Conservation (phyloP, 37 sponge, comb jelly and placozoan genomes). For the Geodia barretti region DNA sequence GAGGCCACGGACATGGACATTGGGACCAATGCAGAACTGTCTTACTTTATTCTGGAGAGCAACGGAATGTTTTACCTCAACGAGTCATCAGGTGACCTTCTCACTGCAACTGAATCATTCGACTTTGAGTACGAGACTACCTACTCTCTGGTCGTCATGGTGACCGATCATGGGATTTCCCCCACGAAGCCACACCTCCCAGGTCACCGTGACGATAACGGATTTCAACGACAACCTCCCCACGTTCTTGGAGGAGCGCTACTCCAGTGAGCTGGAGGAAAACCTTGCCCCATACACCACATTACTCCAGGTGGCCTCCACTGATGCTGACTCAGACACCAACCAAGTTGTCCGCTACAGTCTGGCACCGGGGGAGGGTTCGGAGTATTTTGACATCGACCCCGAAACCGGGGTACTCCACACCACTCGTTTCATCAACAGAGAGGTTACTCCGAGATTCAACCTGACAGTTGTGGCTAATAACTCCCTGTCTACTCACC, state of each 20-base stretch:
- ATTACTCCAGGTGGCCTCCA: conserved; percentile 47
- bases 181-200: conserved; percentile 19
- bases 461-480: conserved; percentile 68
- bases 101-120: neutral
- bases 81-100: conserved; percentile 45
- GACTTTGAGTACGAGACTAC: conserved; percentile 6
- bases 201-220: conserved; percentile 26
- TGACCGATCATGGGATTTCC: conserved; percentile 50
- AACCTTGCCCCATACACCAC: conserved; percentile 62
- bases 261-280: conserved; percentile 37
- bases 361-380: conserved; percentile 11
- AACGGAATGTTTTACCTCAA: conserved; percentile 34
- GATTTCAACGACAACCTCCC: conserved; percentile 79
- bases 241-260: conserved; percentile 36
- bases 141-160: conserved; percentile 44
- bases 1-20: conserved; percentile 69
- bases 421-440: conserved; percentile 31
- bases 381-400: conserved; percentile 61
- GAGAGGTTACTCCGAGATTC: conserved; percentile 39
- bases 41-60: conserved; percentile 20
- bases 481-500: conserved; percentile 24
- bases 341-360: conserved; percentile 27
- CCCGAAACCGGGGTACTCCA: conserved; percentile 65
- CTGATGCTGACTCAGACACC: conserved; percentile 47
- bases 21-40: conserved; percentile 44